Percentiles rank a stretch among this genome's conserved stretches.
phyloP scores from a whole-genome alignment of 2,113 vertebrate genomes.

The Formicarius rufipectus region DNA sequence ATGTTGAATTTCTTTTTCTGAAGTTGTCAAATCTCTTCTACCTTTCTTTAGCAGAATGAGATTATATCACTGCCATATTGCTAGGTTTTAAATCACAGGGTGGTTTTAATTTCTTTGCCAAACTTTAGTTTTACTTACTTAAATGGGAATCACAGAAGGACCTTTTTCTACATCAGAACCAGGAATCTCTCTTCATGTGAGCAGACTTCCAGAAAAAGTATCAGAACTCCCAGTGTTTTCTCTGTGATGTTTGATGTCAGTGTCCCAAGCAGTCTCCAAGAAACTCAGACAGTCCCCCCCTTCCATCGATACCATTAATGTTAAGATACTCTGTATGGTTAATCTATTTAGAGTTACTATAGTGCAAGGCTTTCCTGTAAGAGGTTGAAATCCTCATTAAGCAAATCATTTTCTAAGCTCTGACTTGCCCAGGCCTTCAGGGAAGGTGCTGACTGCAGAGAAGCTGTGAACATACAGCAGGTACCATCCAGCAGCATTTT shows the following conservation, averaged over 20 bases:
- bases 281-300: not conserved
- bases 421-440: not conserved
- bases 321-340: not conserved
- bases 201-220: not conserved
- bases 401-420: not conserved
- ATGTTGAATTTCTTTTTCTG: not conserved
- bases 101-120: not conserved
- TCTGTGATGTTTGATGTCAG: not conserved
- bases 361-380: not conserved
- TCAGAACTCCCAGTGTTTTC: not conserved
- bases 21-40: not conserved
- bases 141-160: not conserved
- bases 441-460: not conserved
- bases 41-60: not conserved
- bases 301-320: not conserved
- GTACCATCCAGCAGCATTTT: not conserved
- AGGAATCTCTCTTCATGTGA: not conserved
- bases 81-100: not conserved
- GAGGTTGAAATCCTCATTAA: not conserved
- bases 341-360: not conserved
- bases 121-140: not conserved
- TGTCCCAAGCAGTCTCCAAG: not conserved
- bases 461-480: not conserved
- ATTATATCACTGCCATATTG: not conserved
- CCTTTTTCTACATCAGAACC: not conserved